These are phyloP conservation scores for Fragum whitleyi DNA, from an alignment of 2,888 invertebrate species.

Conservation along the genomic window DNA sequence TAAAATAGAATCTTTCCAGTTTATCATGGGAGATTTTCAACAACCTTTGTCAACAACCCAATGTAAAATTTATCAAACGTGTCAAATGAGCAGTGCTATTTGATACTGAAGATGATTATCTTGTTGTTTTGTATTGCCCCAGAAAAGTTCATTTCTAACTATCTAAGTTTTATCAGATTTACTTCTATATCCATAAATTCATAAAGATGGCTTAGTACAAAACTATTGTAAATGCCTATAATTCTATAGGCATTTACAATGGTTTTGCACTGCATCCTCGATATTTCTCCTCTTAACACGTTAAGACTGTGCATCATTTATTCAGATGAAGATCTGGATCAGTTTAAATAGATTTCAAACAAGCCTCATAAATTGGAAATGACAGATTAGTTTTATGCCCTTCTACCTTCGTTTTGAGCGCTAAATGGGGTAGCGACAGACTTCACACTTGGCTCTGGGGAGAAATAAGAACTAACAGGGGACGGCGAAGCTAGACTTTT, in stretches of 20 bases:
- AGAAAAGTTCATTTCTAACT: neutral
- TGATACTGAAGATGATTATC: conserved; percentile 15
- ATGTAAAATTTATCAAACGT: conserved; percentile 21
- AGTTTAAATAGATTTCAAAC: neutral
- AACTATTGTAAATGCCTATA: no score
- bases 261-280: no score
- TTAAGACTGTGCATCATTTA: neutral
- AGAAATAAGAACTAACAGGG: no score
- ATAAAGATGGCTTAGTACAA: no score
- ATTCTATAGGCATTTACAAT: no score
- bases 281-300: neutral
- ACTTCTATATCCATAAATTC: neutral
- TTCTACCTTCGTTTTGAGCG: no score
- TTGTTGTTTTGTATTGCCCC: conserved; percentile 11
- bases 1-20: conserved; percentile 22
- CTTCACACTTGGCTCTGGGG: no score
- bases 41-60: neutral
- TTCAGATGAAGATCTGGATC: neutral
- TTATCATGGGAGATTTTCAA: conserved; percentile 8
- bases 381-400: neutral
- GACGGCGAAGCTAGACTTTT: no score
- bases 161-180: neutral
- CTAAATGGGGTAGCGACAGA: no score
- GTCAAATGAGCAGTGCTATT: conserved; percentile 12
- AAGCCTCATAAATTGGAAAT: neutral